These are phyloP conservation scores for Picus viridis DNA, from an alignment of 2,797 vertebrate genomes.

Conservation along the genomic window DNA sequence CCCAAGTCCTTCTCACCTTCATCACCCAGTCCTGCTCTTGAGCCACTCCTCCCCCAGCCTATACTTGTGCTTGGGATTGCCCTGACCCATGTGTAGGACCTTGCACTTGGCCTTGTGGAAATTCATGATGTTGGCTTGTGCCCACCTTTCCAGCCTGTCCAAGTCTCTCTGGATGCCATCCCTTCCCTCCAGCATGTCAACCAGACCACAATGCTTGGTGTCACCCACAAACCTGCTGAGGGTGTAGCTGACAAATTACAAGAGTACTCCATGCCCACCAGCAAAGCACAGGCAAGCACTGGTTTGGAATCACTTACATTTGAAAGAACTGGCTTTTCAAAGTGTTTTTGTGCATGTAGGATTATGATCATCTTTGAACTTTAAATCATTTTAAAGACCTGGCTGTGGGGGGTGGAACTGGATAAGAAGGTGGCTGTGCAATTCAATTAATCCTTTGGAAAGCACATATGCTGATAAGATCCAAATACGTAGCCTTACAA, in stretches of 20 bases:
- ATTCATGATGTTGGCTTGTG: too few species aligned
- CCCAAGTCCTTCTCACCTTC: too few species aligned
- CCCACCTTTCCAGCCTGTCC: too few species aligned
- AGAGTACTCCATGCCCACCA: background rate
- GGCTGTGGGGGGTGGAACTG: constrained; percentile 12
- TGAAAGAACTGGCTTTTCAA: constrained; percentile 43
- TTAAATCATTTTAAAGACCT: constrained; percentile 44
- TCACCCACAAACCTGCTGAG: too few species aligned
- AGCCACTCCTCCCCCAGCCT: too few species aligned
- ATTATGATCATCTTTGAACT: constrained; percentile 34
- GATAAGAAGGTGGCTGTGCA: constrained; percentile 43
- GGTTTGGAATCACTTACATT: constrained; percentile 9
- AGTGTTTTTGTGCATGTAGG: background rate
- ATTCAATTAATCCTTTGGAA: constrained; percentile 52
- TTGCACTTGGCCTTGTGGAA: too few species aligned
- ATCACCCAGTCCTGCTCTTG: too few species aligned
- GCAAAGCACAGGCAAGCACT: background rate
- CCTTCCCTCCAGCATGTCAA: too few species aligned
- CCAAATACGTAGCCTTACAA: background rate
- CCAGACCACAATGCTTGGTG: too few species aligned
- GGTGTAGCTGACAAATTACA: background rate
- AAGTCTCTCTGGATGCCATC: too few species aligned
- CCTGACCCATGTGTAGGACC: too few species aligned
- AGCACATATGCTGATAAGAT: background rate
- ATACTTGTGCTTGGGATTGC: too few species aligned